Conservation (phyloP, 2,888 invertebrate species). For the Entomobrya multifasciata region DNA sequence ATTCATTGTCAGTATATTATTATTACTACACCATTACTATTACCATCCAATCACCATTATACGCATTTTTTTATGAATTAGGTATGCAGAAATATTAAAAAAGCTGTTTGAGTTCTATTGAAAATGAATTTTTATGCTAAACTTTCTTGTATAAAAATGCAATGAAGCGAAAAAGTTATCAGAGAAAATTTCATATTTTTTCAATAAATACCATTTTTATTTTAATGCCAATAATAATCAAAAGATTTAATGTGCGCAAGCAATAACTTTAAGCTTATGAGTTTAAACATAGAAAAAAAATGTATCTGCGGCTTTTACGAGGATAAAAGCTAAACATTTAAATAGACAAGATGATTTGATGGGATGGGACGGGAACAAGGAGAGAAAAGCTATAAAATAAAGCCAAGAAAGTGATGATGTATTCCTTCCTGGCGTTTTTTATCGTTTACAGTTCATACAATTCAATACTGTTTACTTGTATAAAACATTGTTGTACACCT, state of each 20-base stretch:
- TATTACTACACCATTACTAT: not conserved
- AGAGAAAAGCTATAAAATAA: constrained; percentile 6
- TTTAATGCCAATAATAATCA: not conserved
- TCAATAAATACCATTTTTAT: not conserved
- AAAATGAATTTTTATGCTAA: constrained; percentile 21
- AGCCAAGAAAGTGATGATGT: constrained; percentile 35
- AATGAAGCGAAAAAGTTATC: too few relatives aligned
- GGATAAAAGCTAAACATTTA: not conserved
- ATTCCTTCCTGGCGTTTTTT: constrained; percentile 40
- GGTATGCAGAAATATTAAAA: constrained; percentile 23
- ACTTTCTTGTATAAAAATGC: too few relatives aligned
- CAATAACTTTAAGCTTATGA: not conserved
- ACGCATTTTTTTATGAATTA: not conserved
- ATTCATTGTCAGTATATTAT: constrained; percentile 32
- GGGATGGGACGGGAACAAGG: not conserved
- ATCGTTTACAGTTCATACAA: too few relatives aligned
- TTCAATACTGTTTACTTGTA: too few relatives aligned
- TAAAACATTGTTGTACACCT: too few relatives aligned
- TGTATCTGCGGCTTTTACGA: too few relatives aligned
- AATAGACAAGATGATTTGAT: not conserved
- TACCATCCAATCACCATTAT: constrained; percentile 25
- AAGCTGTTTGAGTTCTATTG: constrained; percentile 9
- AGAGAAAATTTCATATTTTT: not conserved
- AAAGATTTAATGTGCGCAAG: not conserved
- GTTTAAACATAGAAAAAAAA: not conserved